These are phyloP conservation scores for Tetraodon nigroviridis DNA, from an alignment of 2,113 vertebrate genomes.

Conservation along the genomic window DNA sequence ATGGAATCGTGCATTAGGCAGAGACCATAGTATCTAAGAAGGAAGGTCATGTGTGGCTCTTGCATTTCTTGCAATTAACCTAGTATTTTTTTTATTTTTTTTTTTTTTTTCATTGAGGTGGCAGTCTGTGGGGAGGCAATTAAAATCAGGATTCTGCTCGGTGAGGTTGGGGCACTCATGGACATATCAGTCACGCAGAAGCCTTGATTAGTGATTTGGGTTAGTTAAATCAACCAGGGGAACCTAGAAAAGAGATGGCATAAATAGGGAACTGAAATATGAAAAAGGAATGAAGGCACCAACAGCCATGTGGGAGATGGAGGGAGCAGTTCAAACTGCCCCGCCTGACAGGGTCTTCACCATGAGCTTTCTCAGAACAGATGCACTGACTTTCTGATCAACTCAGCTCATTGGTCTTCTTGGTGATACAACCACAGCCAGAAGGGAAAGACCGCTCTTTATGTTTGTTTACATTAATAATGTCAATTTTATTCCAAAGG, in stretches of 20 bases:
- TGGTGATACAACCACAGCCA: too few relatives aligned
- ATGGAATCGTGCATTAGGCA: constrained; percentile 13
- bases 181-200: constrained; percentile 26
- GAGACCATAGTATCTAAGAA: constrained; percentile 35
- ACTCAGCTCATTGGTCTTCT: background rate
- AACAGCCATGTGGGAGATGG: too few relatives aligned
- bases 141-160: constrained; percentile 59
- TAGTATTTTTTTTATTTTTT: too few relatives aligned
- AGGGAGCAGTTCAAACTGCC: too few relatives aligned
- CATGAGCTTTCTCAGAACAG: too few relatives aligned
- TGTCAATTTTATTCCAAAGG: background rate
- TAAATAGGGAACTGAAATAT: background rate
- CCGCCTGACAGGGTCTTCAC: too few relatives aligned
- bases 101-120: constrained; percentile 45
- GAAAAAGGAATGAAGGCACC: too few relatives aligned
- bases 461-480: constrained; percentile 1
- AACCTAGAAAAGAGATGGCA: background rate
- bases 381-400: background rate
- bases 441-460: background rate
- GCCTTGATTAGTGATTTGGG: constrained; percentile 37
- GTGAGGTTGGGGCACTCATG: constrained; percentile 39
- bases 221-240: constrained; percentile 11
- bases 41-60: constrained; percentile 56
- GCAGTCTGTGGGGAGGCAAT: constrained; percentile 72
- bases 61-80: constrained; percentile 66